Percentiles rank a stretch among this genome's conserved stretches.
These are phyloP conservation scores for Uropetala carovei DNA, from an alignment of 2,888 invertebrate species.

Conservation along the genomic window DNA sequence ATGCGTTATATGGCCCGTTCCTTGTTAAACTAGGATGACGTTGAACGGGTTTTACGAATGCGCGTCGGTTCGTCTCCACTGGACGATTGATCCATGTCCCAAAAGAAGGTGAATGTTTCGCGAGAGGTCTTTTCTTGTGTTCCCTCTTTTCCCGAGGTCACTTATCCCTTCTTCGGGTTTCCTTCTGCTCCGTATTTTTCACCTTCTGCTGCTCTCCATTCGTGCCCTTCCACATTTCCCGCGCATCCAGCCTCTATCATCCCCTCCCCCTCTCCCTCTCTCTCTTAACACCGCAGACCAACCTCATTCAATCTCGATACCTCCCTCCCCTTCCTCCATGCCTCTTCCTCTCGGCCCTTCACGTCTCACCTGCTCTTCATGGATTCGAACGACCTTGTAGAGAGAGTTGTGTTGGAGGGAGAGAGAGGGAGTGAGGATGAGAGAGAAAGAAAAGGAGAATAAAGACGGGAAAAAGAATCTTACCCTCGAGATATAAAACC, in stretches of 20 bases:
- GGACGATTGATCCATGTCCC: neutral
- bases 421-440: too few species aligned
- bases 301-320: neutral
- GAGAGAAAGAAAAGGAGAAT: too few species aligned
- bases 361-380: slow-evolving; percentile 15
- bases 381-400: neutral
- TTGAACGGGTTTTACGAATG: neutral
- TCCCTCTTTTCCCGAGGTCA: neutral
- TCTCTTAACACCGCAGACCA: neutral
- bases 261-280: neutral
- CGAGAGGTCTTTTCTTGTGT: neutral
- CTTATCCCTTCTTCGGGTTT: neutral
- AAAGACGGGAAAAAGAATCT: neutral
- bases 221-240: neutral
- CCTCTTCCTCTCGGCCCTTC: neutral
- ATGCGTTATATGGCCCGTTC: too few species aligned
- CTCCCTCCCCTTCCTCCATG: neutral
- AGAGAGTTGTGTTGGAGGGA: neutral
- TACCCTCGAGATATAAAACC: slow-evolving; percentile 4
- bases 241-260: neutral
- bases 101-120: neutral
- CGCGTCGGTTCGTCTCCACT: neutral
- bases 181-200: neutral
- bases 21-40: neutral
- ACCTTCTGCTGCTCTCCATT: too few species aligned